Base-by-base conservation (phyloP, 2,797 vertebrate genomes). In the Eurystomus glaucurus region DNA sequence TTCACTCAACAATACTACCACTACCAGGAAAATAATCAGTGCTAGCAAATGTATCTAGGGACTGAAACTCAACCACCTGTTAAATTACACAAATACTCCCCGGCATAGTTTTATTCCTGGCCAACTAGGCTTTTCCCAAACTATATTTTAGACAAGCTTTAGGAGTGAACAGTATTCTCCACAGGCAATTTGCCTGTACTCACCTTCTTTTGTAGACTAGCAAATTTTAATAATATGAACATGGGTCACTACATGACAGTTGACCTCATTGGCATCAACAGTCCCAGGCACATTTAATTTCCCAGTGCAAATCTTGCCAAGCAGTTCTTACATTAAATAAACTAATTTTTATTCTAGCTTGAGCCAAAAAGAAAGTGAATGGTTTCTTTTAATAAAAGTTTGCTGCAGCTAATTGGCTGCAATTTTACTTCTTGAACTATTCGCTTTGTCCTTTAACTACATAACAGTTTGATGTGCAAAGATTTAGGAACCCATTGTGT, bases 221-320 rank as follows among this genome's bases (percentile, higher is more conserved):
- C 7, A 80, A 66, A 68, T 93, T 80, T 91, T 90, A 85, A 79
- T 66, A 84, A 37, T 46, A 78, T 18, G 64, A 33, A 31, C 43
- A 48, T 21, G 26, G 88, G 45, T 88, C 50, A 69, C 8, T 55
- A n/a, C 15, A 37, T 64, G 76, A 74, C 43, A 85, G 61, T 28
- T 85, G 68, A 61, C 64, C 55, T 94, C 48, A 74, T 9, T 85
- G 88, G 88, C 76, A 70, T 68, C 71, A 74, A 52, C 45, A 89
- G 57, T 83, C 39, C 19, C 52, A 88, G 25, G 71, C 85, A 94
- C 79, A 96, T 94, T 90, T 95, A 88, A 95, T 96, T 96, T 94
- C 31, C 82, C 50, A 71, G 25, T 35, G 45, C 10, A 94, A 88
- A 75, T 80, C 60, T 78, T 74, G 88, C 90, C 91, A 94, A 85